Percentiles rank a stretch among this genome's conserved stretches.
phyloP scores from a whole-genome alignment of 2,797 vertebrate species.

The Calcarius lapponicus region DNA sequence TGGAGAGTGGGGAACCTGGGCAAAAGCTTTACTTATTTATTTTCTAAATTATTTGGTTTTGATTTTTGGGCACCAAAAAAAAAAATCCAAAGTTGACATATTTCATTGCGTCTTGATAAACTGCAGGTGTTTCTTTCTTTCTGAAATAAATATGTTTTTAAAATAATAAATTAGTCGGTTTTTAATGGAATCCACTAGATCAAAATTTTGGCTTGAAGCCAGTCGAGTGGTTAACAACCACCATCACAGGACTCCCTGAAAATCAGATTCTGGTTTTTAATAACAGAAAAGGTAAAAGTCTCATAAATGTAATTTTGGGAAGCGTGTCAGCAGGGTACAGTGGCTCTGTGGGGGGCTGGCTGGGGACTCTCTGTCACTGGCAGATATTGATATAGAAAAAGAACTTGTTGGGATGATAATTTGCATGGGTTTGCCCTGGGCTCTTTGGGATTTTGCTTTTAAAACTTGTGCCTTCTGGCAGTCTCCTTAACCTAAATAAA shows the following conservation, averaged over 20 bases:
- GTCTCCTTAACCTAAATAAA: conserved; percentile 36
- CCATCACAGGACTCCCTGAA: not conserved
- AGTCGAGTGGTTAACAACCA: not conserved
- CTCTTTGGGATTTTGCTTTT: conserved; percentile 17
- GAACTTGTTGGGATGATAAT: not conserved
- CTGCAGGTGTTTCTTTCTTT: fast-evolving
- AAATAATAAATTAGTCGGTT: not conserved
- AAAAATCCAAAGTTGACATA: fast-evolving
- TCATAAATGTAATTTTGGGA: not conserved
- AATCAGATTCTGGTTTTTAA: not conserved
- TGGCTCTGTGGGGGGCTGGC: not conserved
- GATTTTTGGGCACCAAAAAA: not conserved
- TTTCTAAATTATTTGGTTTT: not conserved
- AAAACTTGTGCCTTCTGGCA: not conserved
- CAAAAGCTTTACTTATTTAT: not conserved
- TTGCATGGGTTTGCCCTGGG: not conserved
- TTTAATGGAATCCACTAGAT: not conserved
- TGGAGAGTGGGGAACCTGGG: not conserved
- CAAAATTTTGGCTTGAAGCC: not conserved
- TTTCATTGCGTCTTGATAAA: not conserved
- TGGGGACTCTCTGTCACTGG: not conserved
- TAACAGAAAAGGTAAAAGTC: not conserved
- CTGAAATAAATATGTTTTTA: not conserved
- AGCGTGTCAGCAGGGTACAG: fast-evolving
- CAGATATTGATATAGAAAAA: not conserved